Conservation (phyloP, 2,888 invertebrate genomes). For the Drosophila phalerata region DNA sequence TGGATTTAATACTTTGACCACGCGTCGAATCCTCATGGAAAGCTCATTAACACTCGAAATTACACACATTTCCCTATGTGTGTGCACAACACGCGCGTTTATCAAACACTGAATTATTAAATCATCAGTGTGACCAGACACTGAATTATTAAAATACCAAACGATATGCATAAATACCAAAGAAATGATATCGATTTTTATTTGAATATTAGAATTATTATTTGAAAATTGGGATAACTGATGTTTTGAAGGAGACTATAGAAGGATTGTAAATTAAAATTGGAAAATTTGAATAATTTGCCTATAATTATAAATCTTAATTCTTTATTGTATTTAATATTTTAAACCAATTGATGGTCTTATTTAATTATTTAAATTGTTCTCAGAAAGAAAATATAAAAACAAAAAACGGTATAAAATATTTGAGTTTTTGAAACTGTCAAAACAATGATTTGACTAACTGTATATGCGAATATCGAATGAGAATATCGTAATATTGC, state of each 20-base stretch:
- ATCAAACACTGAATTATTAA: constrained; percentile 12
- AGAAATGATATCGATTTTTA: background rate
- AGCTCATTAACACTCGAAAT: constrained; percentile 15
- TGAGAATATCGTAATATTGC: background rate
- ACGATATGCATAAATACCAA: background rate
- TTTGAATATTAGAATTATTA: background rate
- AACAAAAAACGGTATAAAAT: background rate
- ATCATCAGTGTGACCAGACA: constrained; percentile 31
- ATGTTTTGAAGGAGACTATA: background rate
- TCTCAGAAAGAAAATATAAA: background rate
- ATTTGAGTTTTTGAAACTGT: background rate
- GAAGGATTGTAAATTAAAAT: background rate
- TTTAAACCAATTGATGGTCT: no score
- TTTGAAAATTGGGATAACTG: background rate
- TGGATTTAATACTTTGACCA: constrained; percentile 29
- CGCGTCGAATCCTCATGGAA: constrained; percentile 43
- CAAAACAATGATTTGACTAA: background rate
- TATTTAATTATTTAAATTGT: no score
- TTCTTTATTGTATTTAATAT: no score
- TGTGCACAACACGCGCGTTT: constrained; percentile 26
- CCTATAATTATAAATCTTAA: background rate
- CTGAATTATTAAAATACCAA: background rate
- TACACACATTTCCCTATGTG: constrained; percentile 5
- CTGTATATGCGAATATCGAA: background rate
- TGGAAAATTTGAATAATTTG: background rate